Evolutionary conservation across 2,113 vertebrate genomes (phyloP).

Genomic region (Mungos mungo): DNA sequence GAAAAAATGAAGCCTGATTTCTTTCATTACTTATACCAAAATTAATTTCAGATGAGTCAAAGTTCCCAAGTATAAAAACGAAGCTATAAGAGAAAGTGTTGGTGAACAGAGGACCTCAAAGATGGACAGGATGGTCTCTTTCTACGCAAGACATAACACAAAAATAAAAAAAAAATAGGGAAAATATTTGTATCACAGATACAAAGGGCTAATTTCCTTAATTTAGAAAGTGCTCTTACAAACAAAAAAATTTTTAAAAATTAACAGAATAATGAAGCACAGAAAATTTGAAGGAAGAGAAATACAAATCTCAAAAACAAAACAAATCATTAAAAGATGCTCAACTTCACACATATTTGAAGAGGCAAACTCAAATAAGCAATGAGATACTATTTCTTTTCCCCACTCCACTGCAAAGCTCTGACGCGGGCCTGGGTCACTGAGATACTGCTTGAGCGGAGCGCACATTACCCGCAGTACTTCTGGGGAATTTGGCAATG

Average conservation of each 20-base stretch:
- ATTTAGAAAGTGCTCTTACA: not conserved
- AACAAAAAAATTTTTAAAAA: not conserved
- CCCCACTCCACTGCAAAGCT: not conserved
- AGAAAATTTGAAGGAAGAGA: not conserved
- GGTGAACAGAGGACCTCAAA: not conserved
- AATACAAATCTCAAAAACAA: not conserved
- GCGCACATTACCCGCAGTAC: fast-evolving
- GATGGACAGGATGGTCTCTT: not conserved
- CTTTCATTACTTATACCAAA: not conserved
- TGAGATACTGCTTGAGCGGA: not conserved
- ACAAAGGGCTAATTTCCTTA: not conserved
- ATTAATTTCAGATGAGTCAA: not conserved
- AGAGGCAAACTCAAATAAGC: not conserved
- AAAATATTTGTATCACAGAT: not conserved
- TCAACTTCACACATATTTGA: not conserved
- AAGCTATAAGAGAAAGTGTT: not conserved
- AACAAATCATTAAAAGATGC: not conserved
- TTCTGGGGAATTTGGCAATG: not conserved
- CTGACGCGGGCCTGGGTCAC: not conserved
- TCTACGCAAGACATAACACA: not conserved
- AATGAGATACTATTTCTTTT: not conserved
- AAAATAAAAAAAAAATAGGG: not conserved
- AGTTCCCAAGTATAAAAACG: not conserved
- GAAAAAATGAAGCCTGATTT: not conserved
- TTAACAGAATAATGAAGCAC: not conserved